phyloP scores from a whole-genome alignment of 2,797 vertebrate genomes.

The Spinibarbus caldwelli region DNA sequence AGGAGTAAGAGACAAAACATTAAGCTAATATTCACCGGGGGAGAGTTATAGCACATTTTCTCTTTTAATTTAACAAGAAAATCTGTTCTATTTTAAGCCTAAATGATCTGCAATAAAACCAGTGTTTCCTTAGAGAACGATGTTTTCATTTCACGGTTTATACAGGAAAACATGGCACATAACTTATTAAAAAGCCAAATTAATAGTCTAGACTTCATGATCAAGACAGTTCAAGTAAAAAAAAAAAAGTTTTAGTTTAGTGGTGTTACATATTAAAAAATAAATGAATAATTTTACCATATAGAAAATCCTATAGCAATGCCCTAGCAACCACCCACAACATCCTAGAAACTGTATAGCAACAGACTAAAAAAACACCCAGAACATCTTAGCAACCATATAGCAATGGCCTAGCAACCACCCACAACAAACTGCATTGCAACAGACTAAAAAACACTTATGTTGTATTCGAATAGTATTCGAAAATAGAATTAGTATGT shows the following conservation, averaged over 20 bases:
- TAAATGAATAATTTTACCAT: background rate
- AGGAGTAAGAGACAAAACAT: constrained; percentile 3
- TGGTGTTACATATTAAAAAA: background rate
- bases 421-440: no score
- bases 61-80: background rate
- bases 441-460: no score
- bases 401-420: no score
- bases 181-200: background rate
- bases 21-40: background rate
- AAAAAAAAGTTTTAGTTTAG: background rate
- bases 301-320: background rate
- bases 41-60: constrained; percentile 1
- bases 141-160: background rate
- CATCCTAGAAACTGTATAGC: background rate
- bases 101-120: background rate
- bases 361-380: background rate
- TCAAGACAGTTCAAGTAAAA: background rate
- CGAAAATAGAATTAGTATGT: no score
- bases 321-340: background rate
- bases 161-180: background rate
- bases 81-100: background rate
- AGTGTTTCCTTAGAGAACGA: background rate
- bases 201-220: constrained; percentile 1
- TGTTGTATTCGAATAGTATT: no score
- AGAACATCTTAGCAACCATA: background rate